Conservation (phyloP, 2,888 invertebrate species). For the Cephus pygmeus region DNA sequence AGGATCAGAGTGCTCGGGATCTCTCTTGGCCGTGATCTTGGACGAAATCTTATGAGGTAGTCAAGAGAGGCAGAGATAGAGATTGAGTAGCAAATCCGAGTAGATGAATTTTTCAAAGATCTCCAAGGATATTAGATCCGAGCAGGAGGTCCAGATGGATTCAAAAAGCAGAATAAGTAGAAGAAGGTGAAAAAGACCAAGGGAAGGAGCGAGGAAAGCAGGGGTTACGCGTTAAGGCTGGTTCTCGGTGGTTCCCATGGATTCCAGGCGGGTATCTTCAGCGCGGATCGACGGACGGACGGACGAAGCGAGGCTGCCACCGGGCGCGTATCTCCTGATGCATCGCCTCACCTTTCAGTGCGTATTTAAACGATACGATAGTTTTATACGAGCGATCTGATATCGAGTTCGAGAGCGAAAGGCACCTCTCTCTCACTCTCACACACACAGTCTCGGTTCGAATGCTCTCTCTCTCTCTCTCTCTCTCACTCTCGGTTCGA, state of each 20-base stretch:
- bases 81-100: neutral
- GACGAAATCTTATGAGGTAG: too few relatives aligned
- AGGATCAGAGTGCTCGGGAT: conserved; percentile 1
- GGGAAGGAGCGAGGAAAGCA: conserved; percentile 25
- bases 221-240: conserved; percentile 58
- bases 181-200: neutral
- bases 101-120: too few relatives aligned
- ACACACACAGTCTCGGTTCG: conserved; percentile 16
- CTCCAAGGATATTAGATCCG: too few relatives aligned
- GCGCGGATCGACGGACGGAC: conserved; percentile 62
- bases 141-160: neutral
- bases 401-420: conserved; percentile 59
- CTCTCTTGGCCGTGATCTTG: too few relatives aligned
- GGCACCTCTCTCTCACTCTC: conserved; percentile 29
- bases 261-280: conserved; percentile 64
- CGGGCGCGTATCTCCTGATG: conserved; percentile 66
- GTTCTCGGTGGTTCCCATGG: conserved; percentile 64
- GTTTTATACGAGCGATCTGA: conserved; percentile 66
- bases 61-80: neutral
- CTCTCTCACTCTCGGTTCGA: conserved; percentile 19
- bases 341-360: conserved; percentile 67
- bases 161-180: neutral
- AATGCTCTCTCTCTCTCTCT: too few relatives aligned
- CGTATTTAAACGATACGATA: conserved; percentile 67
- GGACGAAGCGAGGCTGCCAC: conserved; percentile 59